phyloP scores from a whole-genome alignment of 2,113 vertebrate species.

The Aphyosemion australe region DNA sequence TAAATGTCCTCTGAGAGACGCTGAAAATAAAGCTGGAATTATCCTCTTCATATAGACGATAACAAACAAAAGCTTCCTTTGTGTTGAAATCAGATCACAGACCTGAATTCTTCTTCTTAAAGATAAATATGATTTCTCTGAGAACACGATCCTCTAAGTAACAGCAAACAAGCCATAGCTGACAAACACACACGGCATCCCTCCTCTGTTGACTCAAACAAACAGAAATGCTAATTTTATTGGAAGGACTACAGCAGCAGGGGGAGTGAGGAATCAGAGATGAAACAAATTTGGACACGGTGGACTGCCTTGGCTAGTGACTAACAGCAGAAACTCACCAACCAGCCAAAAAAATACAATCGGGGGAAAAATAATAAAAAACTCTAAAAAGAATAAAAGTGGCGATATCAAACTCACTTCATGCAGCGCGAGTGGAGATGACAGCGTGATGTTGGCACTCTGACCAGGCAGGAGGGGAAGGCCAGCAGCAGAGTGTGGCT shows the following conservation, averaged over 20 bases:
- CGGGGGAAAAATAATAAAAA: conserved; percentile 3
- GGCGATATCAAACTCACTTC: conserved; percentile 81
- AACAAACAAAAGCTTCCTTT: conserved; percentile 19
- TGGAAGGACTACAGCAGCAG: not conserved
- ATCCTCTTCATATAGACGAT: not conserved
- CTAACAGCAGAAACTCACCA: conserved; percentile 11
- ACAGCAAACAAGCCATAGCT: conserved; percentile 7
- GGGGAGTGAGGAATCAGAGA: not conserved
- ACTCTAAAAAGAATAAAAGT: not conserved
- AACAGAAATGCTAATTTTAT: conserved; percentile 1
- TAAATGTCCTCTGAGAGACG: conserved; percentile 18
- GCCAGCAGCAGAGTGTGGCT: conserved; percentile 88
- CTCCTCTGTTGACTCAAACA: conserved; percentile 3
- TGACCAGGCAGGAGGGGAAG: conserved; percentile 90
- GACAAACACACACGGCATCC: conserved; percentile 13
- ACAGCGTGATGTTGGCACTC: conserved; percentile 90
- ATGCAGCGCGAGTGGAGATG: conserved; percentile 92
- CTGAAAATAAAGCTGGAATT: not conserved
- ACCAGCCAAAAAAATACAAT: conserved; percentile 6
- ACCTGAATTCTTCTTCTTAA: not conserved
- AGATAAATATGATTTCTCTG: conserved; percentile 14
- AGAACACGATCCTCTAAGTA: conserved; percentile 7
- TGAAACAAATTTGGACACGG: conserved; percentile 20
- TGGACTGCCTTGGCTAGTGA: conserved; percentile 4
- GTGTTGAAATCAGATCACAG: conserved; percentile 10